Evolutionary conservation across 2,797 vertebrate species (phyloP).

Genomic region (Psittacula derbiana): DNA sequence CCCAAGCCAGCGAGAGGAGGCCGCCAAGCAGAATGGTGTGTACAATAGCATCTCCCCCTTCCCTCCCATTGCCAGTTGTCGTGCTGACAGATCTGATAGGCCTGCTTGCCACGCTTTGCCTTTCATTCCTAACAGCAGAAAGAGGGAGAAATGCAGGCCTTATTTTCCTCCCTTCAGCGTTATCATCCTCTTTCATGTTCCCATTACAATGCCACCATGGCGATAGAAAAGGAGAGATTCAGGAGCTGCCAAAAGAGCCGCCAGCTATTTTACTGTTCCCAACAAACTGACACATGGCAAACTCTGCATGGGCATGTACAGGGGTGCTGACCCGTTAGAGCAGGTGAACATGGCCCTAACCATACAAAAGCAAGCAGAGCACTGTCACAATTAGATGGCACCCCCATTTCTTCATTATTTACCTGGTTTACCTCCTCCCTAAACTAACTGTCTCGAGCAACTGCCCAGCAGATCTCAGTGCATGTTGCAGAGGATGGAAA

Average conservation of each 20-base stretch:
- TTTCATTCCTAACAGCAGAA: neutral
- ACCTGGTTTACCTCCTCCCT: neutral
- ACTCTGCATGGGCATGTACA: too few relatives aligned
- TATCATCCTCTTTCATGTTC: conserved; percentile 8
- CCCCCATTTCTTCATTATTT: neutral
- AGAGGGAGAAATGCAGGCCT: neutral
- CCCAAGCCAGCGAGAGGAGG: neutral
- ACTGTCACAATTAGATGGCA: fast-evolving
- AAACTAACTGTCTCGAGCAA: fast-evolving
- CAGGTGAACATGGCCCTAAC: fast-evolving
- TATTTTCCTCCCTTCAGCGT: neutral
- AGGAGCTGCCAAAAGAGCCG: neutral
- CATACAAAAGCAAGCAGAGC: neutral
- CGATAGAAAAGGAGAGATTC: neutral
- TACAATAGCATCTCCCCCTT: neutral
- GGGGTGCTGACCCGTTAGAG: neutral
- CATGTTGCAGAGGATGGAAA: neutral
- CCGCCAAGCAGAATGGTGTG: neutral
- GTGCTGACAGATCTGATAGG: conserved; percentile 60
- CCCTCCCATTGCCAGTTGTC: neutral
- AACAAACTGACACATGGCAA: neutral
- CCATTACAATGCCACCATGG: neutral
- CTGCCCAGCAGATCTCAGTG: neutral
- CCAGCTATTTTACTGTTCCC: neutral
- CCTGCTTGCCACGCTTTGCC: neutral